phyloP scores from a whole-genome alignment of 2,113 vertebrate genomes.

The Ptilonorhynchus violaceus region DNA sequence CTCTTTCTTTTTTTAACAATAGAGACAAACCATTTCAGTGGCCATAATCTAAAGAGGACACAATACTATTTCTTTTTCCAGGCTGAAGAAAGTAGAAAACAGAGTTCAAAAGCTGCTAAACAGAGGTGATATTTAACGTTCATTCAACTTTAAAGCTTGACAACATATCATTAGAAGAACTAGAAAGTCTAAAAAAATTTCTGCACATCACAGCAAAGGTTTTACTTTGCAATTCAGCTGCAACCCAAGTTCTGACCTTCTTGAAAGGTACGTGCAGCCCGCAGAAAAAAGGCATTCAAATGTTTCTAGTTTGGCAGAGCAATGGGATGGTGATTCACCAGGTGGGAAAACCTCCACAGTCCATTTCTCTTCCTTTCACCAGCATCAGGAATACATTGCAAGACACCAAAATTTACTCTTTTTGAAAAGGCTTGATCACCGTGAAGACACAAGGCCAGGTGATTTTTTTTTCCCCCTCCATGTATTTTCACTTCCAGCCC shows the following conservation, averaged over 20 bases:
- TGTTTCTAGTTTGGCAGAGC: background rate
- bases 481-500: background rate
- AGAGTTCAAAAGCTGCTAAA: background rate
- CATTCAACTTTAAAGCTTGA: background rate
- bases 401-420: background rate
- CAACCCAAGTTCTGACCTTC: background rate
- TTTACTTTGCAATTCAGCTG: background rate
- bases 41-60: background rate
- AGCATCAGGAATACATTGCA: background rate
- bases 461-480: accelerated
- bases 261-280: background rate
- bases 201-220: background rate
- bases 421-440: background rate
- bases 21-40: background rate
- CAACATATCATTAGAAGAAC: background rate
- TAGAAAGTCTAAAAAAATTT: background rate
- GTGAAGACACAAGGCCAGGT: background rate
- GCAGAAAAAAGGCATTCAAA: background rate
- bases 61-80: background rate
- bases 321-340: accelerated
- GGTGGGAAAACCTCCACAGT: background rate
- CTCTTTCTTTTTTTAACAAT: background rate
- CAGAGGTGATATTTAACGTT: background rate
- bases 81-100: background rate
- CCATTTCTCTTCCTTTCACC: background rate